These are phyloP conservation scores for Cyphomyrmex costatus DNA, from an alignment of 1,140 invertebrate genomes.

Conservation along the genomic window DNA sequence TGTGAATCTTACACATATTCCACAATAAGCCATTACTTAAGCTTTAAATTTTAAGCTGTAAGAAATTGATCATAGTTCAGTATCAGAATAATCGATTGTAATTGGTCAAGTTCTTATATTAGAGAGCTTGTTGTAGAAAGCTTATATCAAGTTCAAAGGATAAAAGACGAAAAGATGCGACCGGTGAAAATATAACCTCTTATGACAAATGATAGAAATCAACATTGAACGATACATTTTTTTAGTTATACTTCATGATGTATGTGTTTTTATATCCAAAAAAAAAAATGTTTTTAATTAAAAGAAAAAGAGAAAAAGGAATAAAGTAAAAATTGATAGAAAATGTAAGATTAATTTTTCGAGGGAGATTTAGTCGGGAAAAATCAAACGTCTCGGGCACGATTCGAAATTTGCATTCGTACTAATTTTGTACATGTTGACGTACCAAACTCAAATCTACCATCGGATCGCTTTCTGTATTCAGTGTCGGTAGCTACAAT, in stretches of 20 bases:
- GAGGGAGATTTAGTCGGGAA: neutral
- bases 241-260: neutral
- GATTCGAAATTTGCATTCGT: neutral
- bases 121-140: too few relatives aligned
- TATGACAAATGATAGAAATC: neutral
- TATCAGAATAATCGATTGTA: too few relatives aligned
- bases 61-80: too few relatives aligned
- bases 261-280: neutral
- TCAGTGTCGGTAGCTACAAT: constrained; percentile 88
- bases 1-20: too few relatives aligned
- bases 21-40: too few relatives aligned
- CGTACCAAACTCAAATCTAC: constrained; percentile 86
- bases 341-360: neutral
- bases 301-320: neutral
- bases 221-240: neutral
- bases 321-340: neutral
- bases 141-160: neutral
- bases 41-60: too few relatives aligned
- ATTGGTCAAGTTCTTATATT: too few relatives aligned
- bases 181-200: neutral
- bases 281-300: neutral
- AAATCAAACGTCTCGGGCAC: neutral
- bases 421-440: neutral
- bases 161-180: neutral
- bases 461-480: constrained; percentile 81